A percentile compares a stretch with the other conserved stretches of the same genome.
phyloP scores from a whole-genome alignment of 2,797 vertebrate genomes.

The Heterohyrax brucei region DNA sequence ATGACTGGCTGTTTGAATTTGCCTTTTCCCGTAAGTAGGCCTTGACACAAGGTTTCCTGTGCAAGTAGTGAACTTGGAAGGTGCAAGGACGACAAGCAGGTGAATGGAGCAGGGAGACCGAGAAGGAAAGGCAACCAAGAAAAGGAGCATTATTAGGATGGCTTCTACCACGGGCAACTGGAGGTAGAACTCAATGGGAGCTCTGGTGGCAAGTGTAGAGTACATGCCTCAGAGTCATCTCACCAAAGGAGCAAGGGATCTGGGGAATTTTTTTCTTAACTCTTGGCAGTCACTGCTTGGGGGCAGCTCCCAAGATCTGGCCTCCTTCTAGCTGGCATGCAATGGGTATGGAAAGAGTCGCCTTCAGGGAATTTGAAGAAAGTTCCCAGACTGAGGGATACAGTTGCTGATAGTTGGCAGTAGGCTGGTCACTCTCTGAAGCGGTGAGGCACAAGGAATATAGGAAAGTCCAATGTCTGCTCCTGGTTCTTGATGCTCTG shows the following conservation, averaged over 20 bases:
- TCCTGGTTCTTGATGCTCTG: neutral
- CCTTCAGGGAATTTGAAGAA: neutral
- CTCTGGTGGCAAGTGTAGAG: neutral
- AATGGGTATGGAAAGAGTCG: neutral
- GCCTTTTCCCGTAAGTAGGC: conserved; percentile 28
- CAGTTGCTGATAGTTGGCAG: neutral
- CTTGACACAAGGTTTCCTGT: conserved; percentile 51
- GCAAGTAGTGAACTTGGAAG: neutral
- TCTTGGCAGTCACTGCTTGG: neutral
- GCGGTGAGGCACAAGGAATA: neutral
- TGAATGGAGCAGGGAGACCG: neutral
- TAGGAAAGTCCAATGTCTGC: neutral
- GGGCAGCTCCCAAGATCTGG: neutral
- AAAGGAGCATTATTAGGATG: neutral
- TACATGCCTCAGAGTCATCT: neutral
- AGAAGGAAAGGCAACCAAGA: neutral
- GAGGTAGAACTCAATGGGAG: neutral
- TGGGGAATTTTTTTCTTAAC: too few species aligned
- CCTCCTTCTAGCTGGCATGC: neutral
- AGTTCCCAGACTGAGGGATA: neutral
- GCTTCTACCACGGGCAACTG: neutral
- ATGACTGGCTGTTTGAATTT: conserved; percentile 60
- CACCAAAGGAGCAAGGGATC: neutral
- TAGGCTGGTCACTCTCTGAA: neutral
- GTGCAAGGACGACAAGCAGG: neutral